phyloP scores from a whole-genome alignment of 1,140 invertebrate species.

The Sarcophaga bullata region DNA sequence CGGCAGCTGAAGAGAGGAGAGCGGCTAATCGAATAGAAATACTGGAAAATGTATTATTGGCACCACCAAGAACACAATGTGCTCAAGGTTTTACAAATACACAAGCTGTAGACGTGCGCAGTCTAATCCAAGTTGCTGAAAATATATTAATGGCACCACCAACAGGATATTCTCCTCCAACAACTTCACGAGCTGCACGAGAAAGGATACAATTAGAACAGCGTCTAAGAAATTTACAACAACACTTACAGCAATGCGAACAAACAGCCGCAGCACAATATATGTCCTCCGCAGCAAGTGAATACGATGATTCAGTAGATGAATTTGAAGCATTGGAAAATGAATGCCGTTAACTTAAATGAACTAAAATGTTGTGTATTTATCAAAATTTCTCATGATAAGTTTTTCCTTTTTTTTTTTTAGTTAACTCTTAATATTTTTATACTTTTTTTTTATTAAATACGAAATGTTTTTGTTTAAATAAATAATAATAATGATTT shows the following conservation, averaged over 20 bases:
- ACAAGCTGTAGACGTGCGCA: too few species aligned
- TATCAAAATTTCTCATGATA: too few species aligned
- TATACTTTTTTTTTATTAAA: too few species aligned
- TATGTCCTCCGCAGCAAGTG: neutral
- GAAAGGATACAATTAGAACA: too few species aligned
- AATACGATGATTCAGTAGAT: neutral
- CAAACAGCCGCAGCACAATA: neutral
- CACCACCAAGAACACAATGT: neutral
- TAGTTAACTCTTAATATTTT: too few species aligned
- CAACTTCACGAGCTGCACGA: neutral
- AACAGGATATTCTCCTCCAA: neutral
- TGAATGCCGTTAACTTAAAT: neutral
- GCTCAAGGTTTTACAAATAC: neutral
- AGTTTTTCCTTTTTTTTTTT: too few species aligned
- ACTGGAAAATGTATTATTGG: neutral
- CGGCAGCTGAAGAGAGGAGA: neutral
- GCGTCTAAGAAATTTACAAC: too few species aligned
- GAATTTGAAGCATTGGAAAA: slow-evolving; percentile 28
- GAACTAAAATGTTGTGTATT: neutral
- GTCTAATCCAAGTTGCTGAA: neutral
- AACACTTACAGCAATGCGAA: too few species aligned
- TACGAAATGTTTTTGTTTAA: too few species aligned
- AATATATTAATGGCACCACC: neutral
- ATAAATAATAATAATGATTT: too few species aligned
- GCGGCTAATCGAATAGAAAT: neutral